Evolutionary conservation across 1,140 invertebrate genomes (phyloP).

Genomic region (Saccostrea glomerata): DNA sequence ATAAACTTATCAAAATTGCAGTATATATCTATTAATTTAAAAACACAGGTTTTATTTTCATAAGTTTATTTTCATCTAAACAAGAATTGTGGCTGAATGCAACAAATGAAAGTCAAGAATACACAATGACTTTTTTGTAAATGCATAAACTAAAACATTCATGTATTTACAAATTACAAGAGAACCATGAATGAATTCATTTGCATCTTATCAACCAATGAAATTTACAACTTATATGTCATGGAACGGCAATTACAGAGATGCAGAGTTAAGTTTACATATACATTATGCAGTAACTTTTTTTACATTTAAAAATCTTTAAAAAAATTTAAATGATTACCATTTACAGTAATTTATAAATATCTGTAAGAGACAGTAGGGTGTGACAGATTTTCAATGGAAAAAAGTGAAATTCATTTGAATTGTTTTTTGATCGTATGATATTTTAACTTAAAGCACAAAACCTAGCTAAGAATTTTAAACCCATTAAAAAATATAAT

Average conservation of each 20-base stretch:
- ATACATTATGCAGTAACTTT: not conserved
- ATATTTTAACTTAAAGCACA: too few relatives aligned
- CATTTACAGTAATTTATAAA: too few relatives aligned
- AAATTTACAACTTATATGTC: not conserved
- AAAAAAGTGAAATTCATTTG: too few relatives aligned
- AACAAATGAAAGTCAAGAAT: not conserved
- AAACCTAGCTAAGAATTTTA: too few relatives aligned
- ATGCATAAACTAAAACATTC: not conserved
- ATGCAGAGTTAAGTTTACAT: not conserved
- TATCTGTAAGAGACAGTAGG: too few relatives aligned
- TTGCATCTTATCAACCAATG: not conserved
- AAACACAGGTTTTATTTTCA: not conserved
- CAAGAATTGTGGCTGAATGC: slow-evolving; percentile 1
- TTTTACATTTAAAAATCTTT: too few relatives aligned
- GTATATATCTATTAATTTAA: too few relatives aligned
- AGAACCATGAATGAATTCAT: not conserved
- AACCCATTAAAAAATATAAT: too few relatives aligned
- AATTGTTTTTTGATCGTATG: too few relatives aligned
- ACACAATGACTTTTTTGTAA: slow-evolving; percentile 16
- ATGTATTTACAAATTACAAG: not conserved
- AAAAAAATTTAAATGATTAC: too few relatives aligned
- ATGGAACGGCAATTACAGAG: not conserved
- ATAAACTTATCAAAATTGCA: too few relatives aligned
- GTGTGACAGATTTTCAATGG: too few relatives aligned
- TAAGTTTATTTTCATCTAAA: slow-evolving; percentile 15